phyloP scores from a whole-genome alignment of 2,113 vertebrate genomes.

The Pao palembangensis region DNA sequence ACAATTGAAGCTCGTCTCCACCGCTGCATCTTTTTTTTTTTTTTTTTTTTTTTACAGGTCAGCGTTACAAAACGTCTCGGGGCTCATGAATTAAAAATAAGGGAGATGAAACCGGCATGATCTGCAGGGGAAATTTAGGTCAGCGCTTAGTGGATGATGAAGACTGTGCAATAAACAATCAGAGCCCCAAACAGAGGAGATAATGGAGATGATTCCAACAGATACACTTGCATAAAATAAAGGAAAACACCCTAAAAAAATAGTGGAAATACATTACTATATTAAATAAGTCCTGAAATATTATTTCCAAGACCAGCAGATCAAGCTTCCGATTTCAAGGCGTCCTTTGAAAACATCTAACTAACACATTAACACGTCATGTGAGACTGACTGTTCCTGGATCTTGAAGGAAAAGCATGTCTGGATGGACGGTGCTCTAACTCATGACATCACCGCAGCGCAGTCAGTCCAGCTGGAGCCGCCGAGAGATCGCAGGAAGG shows the following conservation, averaged over 20 bases:
- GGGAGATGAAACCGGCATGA: too few species aligned
- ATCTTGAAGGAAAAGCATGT: neutral
- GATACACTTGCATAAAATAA: neutral
- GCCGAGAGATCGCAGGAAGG: slow-evolving; percentile 2
- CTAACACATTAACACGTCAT: neutral
- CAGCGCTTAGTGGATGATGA: too few species aligned
- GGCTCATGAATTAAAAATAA: too few species aligned
- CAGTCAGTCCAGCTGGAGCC: slow-evolving; percentile 24
- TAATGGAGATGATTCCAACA: neutral
- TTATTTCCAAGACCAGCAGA: neutral
- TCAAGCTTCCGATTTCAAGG: neutral
- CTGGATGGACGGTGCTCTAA: neutral
- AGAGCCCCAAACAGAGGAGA: neutral
- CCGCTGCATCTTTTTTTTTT: neutral
- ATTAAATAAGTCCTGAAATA: neutral
- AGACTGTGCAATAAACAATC: too few species aligned
- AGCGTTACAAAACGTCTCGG: too few species aligned
- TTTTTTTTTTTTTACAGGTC: too few species aligned
- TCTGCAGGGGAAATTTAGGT: too few species aligned
- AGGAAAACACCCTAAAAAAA: neutral
- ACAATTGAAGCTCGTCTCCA: too few species aligned
- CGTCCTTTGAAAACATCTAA: neutral
- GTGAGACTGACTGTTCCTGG: neutral
- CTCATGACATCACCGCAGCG: slow-evolving; percentile 16
- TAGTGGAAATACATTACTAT: neutral